Base-by-base conservation (phyloP, 2,113 vertebrate species). In the Manacus vitellinus region DNA sequence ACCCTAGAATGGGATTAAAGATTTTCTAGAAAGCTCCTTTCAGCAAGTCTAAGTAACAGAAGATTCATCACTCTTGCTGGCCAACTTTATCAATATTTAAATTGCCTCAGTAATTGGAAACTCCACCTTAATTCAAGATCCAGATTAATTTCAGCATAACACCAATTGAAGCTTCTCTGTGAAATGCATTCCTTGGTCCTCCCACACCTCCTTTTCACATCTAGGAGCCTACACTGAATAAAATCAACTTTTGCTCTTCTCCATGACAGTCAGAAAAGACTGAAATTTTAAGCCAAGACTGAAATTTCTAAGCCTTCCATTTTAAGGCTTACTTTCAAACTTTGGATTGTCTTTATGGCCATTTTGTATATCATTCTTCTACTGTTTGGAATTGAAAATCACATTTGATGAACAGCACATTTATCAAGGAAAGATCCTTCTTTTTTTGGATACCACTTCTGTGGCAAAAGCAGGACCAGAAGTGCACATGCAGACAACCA, bases 71-170 rank as follows among this genome's bases (percentile, higher is more conserved):
- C 11, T 43, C 59, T 28, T 67, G 25, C 37, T 37, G 6, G 33
- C 72, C 30, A 81, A 43, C 37, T 55, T 37, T 27, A 81, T 35
- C 28, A 68, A 44, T 19, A 7, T 12, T 44, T 70, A 47, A 33
- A 41, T 55, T 0, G 0, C 7, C 51, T 75, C 12, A 5, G 2
- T 24, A 49, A 82, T 7, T 51, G 75, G 51, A 47, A 86, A 54
- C 17, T 63, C 22, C 14, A 59, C 7, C 31, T 74, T 56, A 28
- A 46, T 56, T 73, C 59, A 59, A 39, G 28, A 85, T 35, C 9
- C 16, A 74, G 8, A 22, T 65, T 58, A 20, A 62, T 56, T 62
- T 62, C 66, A 59, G 37, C 21, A 2, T 19, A 49, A 21, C 4
- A 52, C 12, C 9, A 10, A 8, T 0, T 24, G 18, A 10, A 75